These are phyloP conservation scores for Agonopterix arenella DNA, from an alignment of 2,888 invertebrate species.

Conservation along the genomic window DNA sequence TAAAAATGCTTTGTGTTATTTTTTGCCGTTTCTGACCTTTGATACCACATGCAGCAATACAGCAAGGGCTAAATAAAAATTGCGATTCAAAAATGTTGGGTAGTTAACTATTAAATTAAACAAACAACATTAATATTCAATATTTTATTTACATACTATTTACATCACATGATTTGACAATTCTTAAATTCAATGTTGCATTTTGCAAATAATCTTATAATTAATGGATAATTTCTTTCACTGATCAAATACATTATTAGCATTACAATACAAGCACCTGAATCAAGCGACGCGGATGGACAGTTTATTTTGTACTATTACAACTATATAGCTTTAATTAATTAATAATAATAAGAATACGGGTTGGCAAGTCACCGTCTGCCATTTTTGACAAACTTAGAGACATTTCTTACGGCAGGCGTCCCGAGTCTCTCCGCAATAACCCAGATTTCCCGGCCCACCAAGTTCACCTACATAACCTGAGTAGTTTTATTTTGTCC, in stretches of 20 bases:
- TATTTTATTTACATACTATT: conserved; percentile 65
- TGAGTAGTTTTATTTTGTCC: no score
- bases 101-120: neutral
- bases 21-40: neutral
- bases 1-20: conserved; percentile 8
- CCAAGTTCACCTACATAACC: no score
- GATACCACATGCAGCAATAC: neutral
- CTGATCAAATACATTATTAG: neutral
- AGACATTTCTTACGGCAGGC: no score
- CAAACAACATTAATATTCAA: conserved; percentile 22
- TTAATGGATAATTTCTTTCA: conserved; percentile 6
- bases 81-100: no score
- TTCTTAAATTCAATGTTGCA: conserved; percentile 11
- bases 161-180: conserved; percentile 59
- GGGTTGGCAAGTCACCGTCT: no score
- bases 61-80: neutral
- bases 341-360: no score
- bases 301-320: conserved; percentile 40
- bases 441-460: no score
- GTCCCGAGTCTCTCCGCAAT: no score
- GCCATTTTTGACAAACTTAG: no score
- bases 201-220: conserved; percentile 3
- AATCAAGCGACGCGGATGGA: conserved; percentile 54
- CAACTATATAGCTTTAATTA: neutral
- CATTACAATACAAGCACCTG: conserved; percentile 34